phyloP scores from a whole-genome alignment of 2,888 invertebrate genomes.

The Cephus runcator region DNA sequence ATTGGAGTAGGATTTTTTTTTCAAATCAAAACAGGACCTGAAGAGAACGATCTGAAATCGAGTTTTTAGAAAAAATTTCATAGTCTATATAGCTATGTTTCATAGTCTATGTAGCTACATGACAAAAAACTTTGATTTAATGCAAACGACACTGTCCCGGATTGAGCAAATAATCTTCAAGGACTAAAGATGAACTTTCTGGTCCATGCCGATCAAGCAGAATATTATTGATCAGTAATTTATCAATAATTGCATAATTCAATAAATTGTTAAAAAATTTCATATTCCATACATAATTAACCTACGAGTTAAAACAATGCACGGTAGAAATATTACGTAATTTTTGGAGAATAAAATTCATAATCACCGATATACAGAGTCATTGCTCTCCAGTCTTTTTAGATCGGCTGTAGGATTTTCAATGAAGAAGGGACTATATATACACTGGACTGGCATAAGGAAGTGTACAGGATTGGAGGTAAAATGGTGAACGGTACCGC shows the following conservation, averaged over 20 bases:
- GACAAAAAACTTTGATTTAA: not conserved
- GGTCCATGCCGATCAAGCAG: not conserved
- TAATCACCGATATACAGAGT: not conserved
- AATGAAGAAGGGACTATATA: slow-evolving; percentile 4
- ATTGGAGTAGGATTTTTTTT: slow-evolving; percentile 14
- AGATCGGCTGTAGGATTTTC: not conserved
- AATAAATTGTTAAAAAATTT: too few species aligned
- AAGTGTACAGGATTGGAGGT: slow-evolving; percentile 3
- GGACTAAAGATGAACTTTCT: not conserved
- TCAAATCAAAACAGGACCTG: not conserved
- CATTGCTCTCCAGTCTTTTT: not conserved
- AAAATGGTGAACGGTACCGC: slow-evolving; percentile 26
- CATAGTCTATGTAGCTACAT: not conserved
- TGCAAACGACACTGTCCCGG: not conserved
- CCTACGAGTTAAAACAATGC: not conserved
- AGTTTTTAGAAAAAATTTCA: not conserved
- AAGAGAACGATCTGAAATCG: not conserved
- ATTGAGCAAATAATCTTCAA: not conserved
- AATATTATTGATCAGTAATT: not conserved
- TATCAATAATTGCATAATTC: not conserved
- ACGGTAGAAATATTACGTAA: not conserved
- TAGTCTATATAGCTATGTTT: not conserved
- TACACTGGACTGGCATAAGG: not conserved
- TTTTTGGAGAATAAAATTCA: not conserved
- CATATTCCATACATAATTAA: not conserved